Evolutionary conservation across 2,113 vertebrate species (phyloP).

Genomic region (Tachysurus fulvidraco): DNA sequence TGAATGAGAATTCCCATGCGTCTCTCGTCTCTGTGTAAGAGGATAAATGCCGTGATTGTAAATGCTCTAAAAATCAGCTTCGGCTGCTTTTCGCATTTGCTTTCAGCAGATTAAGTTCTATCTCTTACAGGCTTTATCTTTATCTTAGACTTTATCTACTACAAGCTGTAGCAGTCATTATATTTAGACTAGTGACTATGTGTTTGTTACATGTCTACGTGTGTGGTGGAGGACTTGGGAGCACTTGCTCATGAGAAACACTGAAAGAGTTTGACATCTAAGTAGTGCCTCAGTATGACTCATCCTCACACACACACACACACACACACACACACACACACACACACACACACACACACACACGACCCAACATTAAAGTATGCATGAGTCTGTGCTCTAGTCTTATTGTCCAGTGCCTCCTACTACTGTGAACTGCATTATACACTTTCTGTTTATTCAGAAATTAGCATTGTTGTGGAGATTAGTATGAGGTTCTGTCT

Average conservation of each 20-base stretch:
- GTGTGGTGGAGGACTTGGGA: background rate
- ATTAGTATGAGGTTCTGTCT: background rate
- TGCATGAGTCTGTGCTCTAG: constrained; percentile 1
- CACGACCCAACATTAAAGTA: background rate
- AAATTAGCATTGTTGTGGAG: background rate
- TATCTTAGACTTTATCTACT: background rate
- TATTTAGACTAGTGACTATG: background rate
- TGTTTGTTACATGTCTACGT: background rate
- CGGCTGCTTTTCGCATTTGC: background rate
- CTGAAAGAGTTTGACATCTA: constrained; percentile 33
- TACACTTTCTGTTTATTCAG: background rate
- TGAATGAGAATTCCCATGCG: constrained; percentile 13
- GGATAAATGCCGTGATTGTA: background rate
- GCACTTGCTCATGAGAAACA: constrained; percentile 1
- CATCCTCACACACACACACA: constrained; percentile 7
- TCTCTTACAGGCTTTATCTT: background rate
- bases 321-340: constrained; percentile 11
- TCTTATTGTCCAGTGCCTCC: background rate
- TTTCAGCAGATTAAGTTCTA: background rate
- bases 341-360: background rate
- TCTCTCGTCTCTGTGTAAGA: background rate
- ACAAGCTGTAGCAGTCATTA: background rate
- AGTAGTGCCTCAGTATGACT: constrained; percentile 42
- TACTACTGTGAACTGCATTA: background rate
- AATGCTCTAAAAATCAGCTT: background rate